Conservation (phyloP, 2,888 invertebrate species). For the Stenodera caucasica region DNA sequence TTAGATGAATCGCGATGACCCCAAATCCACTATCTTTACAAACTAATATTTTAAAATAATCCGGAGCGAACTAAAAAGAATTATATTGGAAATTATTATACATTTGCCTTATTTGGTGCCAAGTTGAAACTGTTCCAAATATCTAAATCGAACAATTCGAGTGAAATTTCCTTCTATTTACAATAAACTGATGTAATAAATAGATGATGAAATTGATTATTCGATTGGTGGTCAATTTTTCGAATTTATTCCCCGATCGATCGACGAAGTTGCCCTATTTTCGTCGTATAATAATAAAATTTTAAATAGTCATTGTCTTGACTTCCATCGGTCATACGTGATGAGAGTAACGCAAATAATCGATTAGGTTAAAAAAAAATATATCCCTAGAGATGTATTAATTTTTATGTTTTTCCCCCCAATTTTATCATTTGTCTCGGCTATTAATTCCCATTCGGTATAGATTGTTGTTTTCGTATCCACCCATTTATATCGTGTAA, state of each 20-base stretch:
- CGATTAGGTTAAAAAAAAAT: too few species aligned
- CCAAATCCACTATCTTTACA: too few species aligned
- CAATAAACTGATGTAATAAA: too few species aligned
- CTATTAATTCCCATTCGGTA: conserved; percentile 30
- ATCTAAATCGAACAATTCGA: neutral
- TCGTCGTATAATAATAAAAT: too few species aligned
- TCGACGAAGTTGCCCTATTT: too few species aligned
- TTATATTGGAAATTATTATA: neutral
- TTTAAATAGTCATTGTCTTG: too few species aligned
- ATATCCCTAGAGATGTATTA: neutral
- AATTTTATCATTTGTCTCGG: conserved; percentile 22
- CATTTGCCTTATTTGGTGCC: neutral
- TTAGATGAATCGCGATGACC: neutral
- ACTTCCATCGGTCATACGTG: too few species aligned
- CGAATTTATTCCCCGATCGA: too few species aligned
- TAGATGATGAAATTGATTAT: too few species aligned
- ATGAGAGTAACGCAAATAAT: neutral
- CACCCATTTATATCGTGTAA: conserved; percentile 35
- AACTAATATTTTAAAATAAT: too few species aligned
- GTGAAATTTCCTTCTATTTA: too few species aligned
- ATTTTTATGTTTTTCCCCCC: conserved; percentile 11
- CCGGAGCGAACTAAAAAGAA: neutral
- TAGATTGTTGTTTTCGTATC: conserved; percentile 30
- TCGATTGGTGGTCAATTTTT: too few species aligned
- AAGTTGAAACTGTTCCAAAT: conserved; percentile 2